phyloP scores from a whole-genome alignment of 2,888 invertebrate genomes.

The Pharmacophagus antenor region DNA sequence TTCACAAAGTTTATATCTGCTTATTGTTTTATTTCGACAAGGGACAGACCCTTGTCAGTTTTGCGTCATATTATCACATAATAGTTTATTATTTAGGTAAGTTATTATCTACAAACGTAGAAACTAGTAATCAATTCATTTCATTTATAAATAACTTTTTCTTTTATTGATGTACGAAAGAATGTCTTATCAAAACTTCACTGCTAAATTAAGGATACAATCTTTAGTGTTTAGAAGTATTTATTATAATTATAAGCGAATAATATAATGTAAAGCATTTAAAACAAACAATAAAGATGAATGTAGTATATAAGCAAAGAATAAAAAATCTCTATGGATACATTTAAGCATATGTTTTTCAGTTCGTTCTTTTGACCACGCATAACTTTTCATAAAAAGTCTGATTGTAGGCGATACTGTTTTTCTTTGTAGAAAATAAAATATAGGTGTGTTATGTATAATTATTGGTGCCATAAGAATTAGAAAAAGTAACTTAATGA shows the following conservation, averaged over 20 bases:
- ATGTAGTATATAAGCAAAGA: not conserved
- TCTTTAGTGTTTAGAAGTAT: too few relatives aligned
- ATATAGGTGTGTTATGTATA: too few relatives aligned
- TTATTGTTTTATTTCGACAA: slow-evolving; percentile 62
- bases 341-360: too few relatives aligned
- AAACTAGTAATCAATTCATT: not conserved
- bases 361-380: too few relatives aligned
- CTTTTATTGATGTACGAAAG: not conserved
- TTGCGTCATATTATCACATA: slow-evolving; percentile 50
- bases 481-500: too few relatives aligned
- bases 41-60: slow-evolving; percentile 60
- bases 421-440: too few relatives aligned
- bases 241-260: too few relatives aligned
- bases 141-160: not conserved
- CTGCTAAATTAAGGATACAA: too few relatives aligned
- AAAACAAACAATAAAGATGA: not conserved
- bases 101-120: not conserved
- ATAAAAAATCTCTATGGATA: not conserved
- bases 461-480: too few relatives aligned
- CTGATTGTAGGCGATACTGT: too few relatives aligned
- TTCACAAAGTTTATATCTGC: slow-evolving; percentile 39
- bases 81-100: slow-evolving; percentile 5
- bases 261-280: too few relatives aligned
- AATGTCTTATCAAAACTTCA: not conserved
- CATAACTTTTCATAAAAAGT: too few relatives aligned